These are phyloP conservation scores for Miltochrista miniata DNA, from an alignment of 2,888 invertebrate species.

Conservation along the genomic window DNA sequence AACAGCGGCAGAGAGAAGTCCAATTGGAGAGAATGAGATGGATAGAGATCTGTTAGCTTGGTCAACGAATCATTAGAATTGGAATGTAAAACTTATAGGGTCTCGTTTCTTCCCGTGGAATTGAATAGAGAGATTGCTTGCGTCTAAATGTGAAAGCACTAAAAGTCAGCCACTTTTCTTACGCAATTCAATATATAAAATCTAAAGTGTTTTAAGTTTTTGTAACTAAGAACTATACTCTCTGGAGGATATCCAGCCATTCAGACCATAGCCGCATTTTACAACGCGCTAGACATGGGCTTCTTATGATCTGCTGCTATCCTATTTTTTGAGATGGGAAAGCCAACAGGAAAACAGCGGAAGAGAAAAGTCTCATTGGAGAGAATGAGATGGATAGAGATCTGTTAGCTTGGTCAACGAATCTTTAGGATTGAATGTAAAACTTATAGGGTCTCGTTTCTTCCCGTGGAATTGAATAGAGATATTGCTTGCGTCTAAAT, in stretches of 20 bases:
- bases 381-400: not conserved
- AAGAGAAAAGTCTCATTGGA: not conserved
- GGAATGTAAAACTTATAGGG: not conserved
- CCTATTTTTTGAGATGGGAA: constrained; percentile 48
- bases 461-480: not conserved
- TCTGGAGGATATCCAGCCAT: constrained; percentile 97
- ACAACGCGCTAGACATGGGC: constrained; percentile 97
- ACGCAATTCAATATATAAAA: too few species aligned
- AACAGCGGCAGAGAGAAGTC: not conserved
- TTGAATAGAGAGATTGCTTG: not conserved
- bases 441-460: not conserved
- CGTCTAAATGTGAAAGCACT: too few species aligned
- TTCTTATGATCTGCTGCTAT: constrained; percentile 89
- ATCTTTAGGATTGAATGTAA: not conserved
- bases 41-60: not conserved
- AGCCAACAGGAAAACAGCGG: not conserved
- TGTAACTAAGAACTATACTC: constrained; percentile 98
- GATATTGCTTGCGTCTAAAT: too few species aligned
- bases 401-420: not conserved
- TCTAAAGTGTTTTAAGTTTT: too few species aligned
- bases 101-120: not conserved
- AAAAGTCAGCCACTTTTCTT: too few species aligned
- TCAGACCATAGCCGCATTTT: constrained; percentile 96
- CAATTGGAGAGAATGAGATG: not conserved
- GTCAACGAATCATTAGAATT: not conserved